Percentiles rank a stretch among this genome's conserved stretches.
phyloP scores from a whole-genome alignment of 2,113 vertebrate genomes.

The Antidorcas marsupialis region DNA sequence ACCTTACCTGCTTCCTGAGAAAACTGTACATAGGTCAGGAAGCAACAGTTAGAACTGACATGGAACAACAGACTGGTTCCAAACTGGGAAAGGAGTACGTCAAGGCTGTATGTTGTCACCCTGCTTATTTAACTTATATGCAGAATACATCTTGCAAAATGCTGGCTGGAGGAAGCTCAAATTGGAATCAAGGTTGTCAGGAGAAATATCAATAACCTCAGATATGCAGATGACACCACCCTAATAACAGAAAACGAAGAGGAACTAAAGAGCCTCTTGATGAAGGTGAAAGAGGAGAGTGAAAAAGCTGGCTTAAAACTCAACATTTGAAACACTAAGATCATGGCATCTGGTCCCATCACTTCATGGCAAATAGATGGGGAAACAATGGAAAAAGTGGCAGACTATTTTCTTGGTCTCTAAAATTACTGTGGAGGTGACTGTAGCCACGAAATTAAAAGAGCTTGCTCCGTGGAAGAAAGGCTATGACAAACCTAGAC shows the following conservation, averaged over 20 bases:
- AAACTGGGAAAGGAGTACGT: not conserved
- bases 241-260: not conserved
- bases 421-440: not conserved
- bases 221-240: not conserved
- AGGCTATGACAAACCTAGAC: not conserved
- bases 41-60: not conserved
- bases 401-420: not conserved
- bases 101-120: not conserved
- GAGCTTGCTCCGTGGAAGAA: not conserved
- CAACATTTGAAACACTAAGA: not conserved
- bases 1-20: not conserved
- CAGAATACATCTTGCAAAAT: not conserved
- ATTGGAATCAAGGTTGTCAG: not conserved
- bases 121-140: not conserved
- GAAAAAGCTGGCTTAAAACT: not conserved
- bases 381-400: not conserved
- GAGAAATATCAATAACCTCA: not conserved
- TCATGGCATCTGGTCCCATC: not conserved
- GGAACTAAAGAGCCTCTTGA: not conserved
- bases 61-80: not conserved
- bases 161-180: not conserved
- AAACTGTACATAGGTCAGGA: not conserved
- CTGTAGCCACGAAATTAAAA: not conserved
- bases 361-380: not conserved
- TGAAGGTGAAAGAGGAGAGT: not conserved